Base-by-base conservation (phyloP, 1,140 invertebrate genomes). In the Dendrolimus punctatus region DNA sequence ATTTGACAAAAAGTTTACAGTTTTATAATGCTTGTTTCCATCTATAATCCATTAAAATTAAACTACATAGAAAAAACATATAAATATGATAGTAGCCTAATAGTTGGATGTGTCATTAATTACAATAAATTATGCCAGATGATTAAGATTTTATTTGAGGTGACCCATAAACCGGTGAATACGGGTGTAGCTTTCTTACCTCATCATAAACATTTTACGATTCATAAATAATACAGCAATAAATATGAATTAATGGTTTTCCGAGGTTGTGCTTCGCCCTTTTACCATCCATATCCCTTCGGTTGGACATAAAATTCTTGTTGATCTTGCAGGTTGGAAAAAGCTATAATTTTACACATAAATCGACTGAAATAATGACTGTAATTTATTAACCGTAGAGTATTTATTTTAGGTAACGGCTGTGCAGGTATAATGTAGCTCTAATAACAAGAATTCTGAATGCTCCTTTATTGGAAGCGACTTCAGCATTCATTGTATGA, bases 221-320 rank as follows among this genome's bases (percentile, higher is more conserved):
- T 76, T 79, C 81, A 83, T 85, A 85, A 85, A 85, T 81, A 72
- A 58, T 66, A 68, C 46, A 60, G 77, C 66, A 76, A 77, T 82
- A 85, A 81, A 85, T 77, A 77, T 79, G 72, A 80, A 82, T 85
- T 80, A 82, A 82, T 82, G 75, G 72, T 54, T 72, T 72, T 76
- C 64, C 70, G 71, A 74, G 74, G 68, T 74, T 74, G 56, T 58
- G 62, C 73, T 74, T 50, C 64, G 62, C 62, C 65, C 68, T 76
- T 72, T 79, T 59, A 57, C 57, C 59, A 60, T 58, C 54, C 64
- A 71, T 73, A 68, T 73, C 68, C 62, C 68, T 71, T 64, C 53
- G 40, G 57, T 49, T 68, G 51, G 51, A 63, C 58, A 68, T 78
- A 72, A 78, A 76, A 62, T 51, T 56, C 41, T 9, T 66, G 64